phyloP scores from a whole-genome alignment of 2,888 invertebrate species.

The Aromia moschata region DNA sequence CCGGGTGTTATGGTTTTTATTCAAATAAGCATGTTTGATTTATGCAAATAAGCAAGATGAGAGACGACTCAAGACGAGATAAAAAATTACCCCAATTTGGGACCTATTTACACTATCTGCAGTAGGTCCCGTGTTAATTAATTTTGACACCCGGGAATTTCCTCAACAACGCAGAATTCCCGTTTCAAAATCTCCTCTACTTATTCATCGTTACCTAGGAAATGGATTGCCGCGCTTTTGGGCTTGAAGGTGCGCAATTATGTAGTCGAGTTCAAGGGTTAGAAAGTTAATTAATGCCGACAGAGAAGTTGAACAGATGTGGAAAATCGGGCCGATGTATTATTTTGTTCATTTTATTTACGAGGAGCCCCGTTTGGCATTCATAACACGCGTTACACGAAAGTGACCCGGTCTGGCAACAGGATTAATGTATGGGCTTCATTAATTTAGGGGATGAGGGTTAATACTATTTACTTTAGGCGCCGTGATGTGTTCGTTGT shows the following conservation, averaged over 20 bases:
- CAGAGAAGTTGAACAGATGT: conserved; percentile 38
- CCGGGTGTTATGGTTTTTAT: no score
- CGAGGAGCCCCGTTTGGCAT: conserved; percentile 21
- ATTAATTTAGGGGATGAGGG: conserved; percentile 34
- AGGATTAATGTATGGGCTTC: conserved; percentile 27
- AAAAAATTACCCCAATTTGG: no score
- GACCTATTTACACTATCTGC: background rate
- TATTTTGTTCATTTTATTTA: conserved; percentile 39
- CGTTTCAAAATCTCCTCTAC: conserved; percentile 14
- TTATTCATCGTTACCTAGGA: conserved; percentile 10
- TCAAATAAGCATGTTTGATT: no score
- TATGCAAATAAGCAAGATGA: no score
- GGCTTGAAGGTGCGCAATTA: conserved; percentile 35
- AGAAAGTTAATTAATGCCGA: conserved; percentile 36
- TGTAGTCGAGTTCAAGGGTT: conserved; percentile 32
- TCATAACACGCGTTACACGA: conserved; percentile 27
- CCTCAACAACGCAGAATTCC: conserved; percentile 2
- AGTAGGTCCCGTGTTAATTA: background rate
- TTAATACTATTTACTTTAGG: conserved; percentile 27
- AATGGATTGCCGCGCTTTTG: conserved; percentile 22
- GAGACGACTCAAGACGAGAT: no score
- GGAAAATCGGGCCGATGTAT: conserved; percentile 37
- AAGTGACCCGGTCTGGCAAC: conserved; percentile 30
- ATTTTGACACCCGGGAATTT: background rate
- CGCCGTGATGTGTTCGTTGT: conserved; percentile 2